Conservation (phyloP, 2,113 vertebrate species). For the Vidua chalybeata region DNA sequence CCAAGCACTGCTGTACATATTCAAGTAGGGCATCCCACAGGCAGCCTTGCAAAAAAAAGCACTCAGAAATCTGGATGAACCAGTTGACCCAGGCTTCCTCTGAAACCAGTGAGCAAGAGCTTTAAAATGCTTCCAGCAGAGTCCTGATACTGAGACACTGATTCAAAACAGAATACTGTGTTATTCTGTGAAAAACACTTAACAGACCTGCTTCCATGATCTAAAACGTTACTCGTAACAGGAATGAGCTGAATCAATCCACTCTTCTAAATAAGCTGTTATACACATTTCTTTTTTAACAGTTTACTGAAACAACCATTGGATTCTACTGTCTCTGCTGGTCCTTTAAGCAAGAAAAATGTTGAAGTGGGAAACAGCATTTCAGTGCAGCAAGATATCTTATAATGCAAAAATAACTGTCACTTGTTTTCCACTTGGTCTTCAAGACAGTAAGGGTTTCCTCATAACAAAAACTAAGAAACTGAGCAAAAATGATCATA, state of each 20-base stretch:
- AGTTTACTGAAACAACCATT: not conserved
- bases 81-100: not conserved
- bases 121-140: not conserved
- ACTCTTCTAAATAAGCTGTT: not conserved
- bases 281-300: not conserved
- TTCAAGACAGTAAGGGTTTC: not conserved
- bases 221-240: not conserved
- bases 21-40: not conserved
- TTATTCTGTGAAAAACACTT: not conserved
- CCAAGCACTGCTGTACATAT: not conserved
- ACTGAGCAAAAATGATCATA: not conserved
- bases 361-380: rapidly evolving
- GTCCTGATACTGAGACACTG: not conserved
- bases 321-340: not conserved
- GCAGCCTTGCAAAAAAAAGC: not conserved
- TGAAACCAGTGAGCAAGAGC: rapidly evolving
- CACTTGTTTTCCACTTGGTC: not conserved
- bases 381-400: not conserved
- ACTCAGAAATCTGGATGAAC: not conserved
- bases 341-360: not conserved
- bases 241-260: not conserved
- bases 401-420: rapidly evolving
- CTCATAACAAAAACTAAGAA: not conserved
- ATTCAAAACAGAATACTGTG: not conserved
- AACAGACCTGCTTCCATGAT: not conserved